Evolutionary conservation across 2,113 vertebrate species (phyloP), one percentile per base, ranked within the genome.

Genomic region (Osmerus mordax): DNA sequence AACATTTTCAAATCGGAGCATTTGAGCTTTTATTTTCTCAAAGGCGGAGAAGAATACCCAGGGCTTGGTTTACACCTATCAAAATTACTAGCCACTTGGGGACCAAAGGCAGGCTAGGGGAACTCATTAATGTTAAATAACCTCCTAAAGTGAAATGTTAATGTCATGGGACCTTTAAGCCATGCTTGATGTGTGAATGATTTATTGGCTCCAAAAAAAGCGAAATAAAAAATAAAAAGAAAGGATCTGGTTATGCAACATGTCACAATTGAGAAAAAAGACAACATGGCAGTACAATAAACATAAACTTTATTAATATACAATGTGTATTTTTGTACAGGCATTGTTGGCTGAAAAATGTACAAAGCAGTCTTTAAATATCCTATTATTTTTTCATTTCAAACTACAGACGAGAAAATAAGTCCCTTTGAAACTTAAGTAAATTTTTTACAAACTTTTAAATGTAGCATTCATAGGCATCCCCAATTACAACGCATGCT

Each of bases 331-430:
- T 47, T 84, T 86, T 87, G 73, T 90, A 90, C 89, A 90, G 74
- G 72, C 72, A 66, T 72, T 81, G 74, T 71, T 83, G 80, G 84
- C 86, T 83, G 83, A 77, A 87, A 86, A 82, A 80, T 86, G 21
- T 90, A 92, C 89, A 92, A 92, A 90, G 89, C 88, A 84, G 75
- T 87, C 71, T 72, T 89, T 89, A 88, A 91, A 92, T 89, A 84
- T 83, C 83, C 76, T 79, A 71, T 74, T 64, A 66, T 14, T 78
- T 75, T 86, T 75, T 73, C 83, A 80, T 62, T 66, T 21, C 79
- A 65, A 86, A 78, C 65, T 82, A 87, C 65, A 68, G 73, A 84
- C 67, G 23, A 82, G 23, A 67, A 73, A 79, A 78, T 74, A 71
- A 76, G 72, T 88, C 85, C 83, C 78, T 86, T 88, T 88, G 52